Conservation (phyloP, 2,888 invertebrate species). For the Exocentrus adspersus region DNA sequence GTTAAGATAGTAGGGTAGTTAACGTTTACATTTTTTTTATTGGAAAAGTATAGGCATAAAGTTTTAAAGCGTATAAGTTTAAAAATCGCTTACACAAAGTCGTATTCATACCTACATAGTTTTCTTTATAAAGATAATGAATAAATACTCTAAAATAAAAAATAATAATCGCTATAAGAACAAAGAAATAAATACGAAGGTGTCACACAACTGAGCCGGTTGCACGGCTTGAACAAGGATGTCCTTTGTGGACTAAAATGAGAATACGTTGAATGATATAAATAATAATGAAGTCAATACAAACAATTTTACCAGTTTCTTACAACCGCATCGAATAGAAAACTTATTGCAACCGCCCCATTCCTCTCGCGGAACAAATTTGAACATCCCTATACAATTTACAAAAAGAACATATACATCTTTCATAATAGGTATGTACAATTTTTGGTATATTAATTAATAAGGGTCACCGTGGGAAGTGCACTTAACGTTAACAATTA, state of each 20-base stretch:
- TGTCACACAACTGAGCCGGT: constrained; percentile 33
- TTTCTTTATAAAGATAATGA: constrained; percentile 33
- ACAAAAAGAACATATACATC: constrained; percentile 45
- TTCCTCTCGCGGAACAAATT: constrained; percentile 34
- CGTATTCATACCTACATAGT: not conserved
- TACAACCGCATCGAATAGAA: not conserved
- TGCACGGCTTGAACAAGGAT: constrained; percentile 24
- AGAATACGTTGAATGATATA: no score
- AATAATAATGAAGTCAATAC: constrained; percentile 21
- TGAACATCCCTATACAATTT: constrained; percentile 45
- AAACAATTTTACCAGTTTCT: no score
- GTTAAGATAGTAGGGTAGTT: not conserved
- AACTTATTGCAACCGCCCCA: constrained; percentile 39
- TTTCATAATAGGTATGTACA: constrained; percentile 47
- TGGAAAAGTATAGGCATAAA: no score
- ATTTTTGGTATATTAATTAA: constrained; percentile 50
- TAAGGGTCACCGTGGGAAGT: constrained; percentile 48
- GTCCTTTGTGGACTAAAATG: no score
- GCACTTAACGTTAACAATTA: constrained; percentile 50
- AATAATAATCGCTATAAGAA: constrained; percentile 23
- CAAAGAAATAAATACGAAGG: constrained; percentile 35
- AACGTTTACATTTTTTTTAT: no score
- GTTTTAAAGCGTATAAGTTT: no score
- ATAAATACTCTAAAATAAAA: constrained; percentile 38
- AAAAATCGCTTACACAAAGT: constrained; percentile 15